Evolutionary conservation across 2,888 invertebrate species (phyloP).

Genomic region (Thelaira solivaga): DNA sequence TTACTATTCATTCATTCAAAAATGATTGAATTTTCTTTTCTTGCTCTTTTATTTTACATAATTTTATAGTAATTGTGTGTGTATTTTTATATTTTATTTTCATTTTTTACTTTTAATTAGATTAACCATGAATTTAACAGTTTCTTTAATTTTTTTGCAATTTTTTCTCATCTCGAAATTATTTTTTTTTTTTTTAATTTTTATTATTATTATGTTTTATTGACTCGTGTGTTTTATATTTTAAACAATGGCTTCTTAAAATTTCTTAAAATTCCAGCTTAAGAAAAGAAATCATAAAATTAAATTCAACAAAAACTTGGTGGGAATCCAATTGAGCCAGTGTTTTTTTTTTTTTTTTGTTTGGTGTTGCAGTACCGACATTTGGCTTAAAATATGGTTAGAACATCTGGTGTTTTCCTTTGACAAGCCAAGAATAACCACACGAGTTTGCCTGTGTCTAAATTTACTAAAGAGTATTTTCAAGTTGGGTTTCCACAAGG

Average conservation of each 20-base stretch:
- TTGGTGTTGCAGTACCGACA: conserved; percentile 11
- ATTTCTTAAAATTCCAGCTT: neutral
- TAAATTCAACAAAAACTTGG: conserved; percentile 32
- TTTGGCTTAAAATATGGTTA: conserved; percentile 34
- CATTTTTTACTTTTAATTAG: conserved; percentile 41
- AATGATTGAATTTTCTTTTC: conserved; percentile 29
- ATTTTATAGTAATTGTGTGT: conserved; percentile 40
- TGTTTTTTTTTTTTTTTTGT: too few relatives aligned
- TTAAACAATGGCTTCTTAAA: conserved; percentile 24
- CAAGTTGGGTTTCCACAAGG: too few relatives aligned
- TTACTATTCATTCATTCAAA: conserved; percentile 49
- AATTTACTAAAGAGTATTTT: too few relatives aligned
- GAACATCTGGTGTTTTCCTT: conserved; percentile 39
- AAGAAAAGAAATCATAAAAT: conserved; percentile 7
- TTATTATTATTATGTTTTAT: conserved; percentile 23
- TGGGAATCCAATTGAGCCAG: conserved; percentile 14
- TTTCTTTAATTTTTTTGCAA: conserved; percentile 9
- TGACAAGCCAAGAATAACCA: neutral
- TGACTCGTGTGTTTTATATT: conserved; percentile 48
- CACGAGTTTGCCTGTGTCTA: neutral
- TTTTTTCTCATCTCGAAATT: conserved; percentile 11
- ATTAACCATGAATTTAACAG: conserved; percentile 52
- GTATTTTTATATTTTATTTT: conserved; percentile 7
- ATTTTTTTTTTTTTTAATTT: conserved; percentile 9
- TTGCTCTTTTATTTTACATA: neutral